Evolutionary conservation across 1,140 invertebrate species (phyloP), one percentile per base, ranked within the genome.

Genomic region (Aphelenchoides besseyi): DNA sequence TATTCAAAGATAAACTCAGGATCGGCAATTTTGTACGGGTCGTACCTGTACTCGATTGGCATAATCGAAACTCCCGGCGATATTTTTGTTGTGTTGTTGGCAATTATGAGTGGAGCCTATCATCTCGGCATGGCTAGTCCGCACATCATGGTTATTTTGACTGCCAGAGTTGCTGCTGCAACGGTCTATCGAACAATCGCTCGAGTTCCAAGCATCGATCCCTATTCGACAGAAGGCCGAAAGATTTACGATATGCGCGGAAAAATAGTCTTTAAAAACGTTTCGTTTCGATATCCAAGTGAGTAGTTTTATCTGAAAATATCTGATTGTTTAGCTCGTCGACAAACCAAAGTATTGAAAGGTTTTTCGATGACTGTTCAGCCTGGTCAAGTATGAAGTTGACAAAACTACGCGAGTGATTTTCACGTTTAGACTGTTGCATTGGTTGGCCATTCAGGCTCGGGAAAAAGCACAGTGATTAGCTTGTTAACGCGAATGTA

Each of bases 311-410:
- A n/a, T n/a, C n/a, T n/a, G n/a, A n/a, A n/a, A n/a, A n/a, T n/a
- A n/a, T n/a, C n/a, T n/a, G n/a, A n/a, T n/a, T n/a, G n/a, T n/a
- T n/a, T n/a, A n/a, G n/a, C 85, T 0, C 71, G 87, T 61, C 74
- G 80, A 36, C 85, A 86, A 23, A 80, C 69, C 74, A 85, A 82
- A 57, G 71, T 61, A 5, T 85, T 98, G 12, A 90, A 90, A 74
- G 91, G 93, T 83, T 86, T 98, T 26, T 91, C 89, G 67, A 97
- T 98, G 77, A 87, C 87, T 1, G 91, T 92, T n/a, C 89, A 91
- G 1, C 88, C 92, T 0, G 94, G 94, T 18, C 91, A 94, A 82
- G n/a, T n/a, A n/a, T n/a, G n/a, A n/a, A n/a, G n/a, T n/a, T n/a
- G n/a, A n/a, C n/a, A n/a, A n/a, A n/a, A n/a, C n/a, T n/a, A n/a